Evolutionary conservation across 2,113 vertebrate genomes (phyloP), one percentile per base, ranked within the genome.

Genomic region (Ia io): DNA sequence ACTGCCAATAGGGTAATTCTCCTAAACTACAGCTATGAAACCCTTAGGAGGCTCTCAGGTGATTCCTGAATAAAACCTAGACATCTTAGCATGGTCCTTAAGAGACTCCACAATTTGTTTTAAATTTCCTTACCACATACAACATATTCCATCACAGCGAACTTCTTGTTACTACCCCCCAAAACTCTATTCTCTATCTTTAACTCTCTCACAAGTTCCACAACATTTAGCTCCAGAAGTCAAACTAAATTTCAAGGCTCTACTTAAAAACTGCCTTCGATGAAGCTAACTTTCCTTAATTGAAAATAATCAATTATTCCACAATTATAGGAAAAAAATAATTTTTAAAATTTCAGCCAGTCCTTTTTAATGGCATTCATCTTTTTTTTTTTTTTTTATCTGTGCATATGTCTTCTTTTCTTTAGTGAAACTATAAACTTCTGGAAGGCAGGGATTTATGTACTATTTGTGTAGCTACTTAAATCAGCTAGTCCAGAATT

Each of bases 141-240:
- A 83, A 91, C 11, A 65, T 32, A 69, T 71, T 87, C 9, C 16
- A 84, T 40, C 30, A 65, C 9, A 87, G 9, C 9, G 20, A 86
- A 6, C 3, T 42, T 71, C 88, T 83, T 73, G 40, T 9, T 44
- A 25, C 61, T 69, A 51, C 1, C 71, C 25, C 25, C 11, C 22
- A 74, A 78, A 93, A 47, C 6, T 89, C 47, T 80, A n/a, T 59
- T 9, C 59, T 88, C 32, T 42, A 6, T 83, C 35, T 65, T 73
- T 87, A 87, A 70, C 11, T 22, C 37, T 40, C 13, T 59, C 20
- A 61, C 59, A 94, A 92, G n/a, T 63, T 83, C 78, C 10, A 47
- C 32, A 85, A 86, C 28, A 70, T 44, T 89, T 79, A 80, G 23
- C 7, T 93, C 23, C n/a, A 35, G 47, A 94, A 91, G 91, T 85